Conservation (phyloP, 2,797 vertebrate species). For the Pangasius larnaudii region DNA sequence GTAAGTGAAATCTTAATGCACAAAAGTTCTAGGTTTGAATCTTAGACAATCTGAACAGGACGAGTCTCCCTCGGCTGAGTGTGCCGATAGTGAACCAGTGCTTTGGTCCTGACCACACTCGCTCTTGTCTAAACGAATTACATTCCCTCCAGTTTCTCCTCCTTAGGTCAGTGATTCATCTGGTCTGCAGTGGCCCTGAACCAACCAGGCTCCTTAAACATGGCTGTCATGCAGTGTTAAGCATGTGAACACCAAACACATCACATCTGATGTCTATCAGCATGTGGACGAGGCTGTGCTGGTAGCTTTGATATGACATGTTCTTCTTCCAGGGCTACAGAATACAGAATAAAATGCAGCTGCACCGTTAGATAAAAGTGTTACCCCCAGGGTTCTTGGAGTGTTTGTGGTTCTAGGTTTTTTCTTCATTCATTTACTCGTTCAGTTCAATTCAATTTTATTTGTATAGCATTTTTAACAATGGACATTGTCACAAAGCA, state of each 20-base stretch:
- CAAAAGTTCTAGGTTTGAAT: neutral
- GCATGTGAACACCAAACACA: slow-evolving; percentile 11
- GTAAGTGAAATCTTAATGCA: slow-evolving; percentile 38
- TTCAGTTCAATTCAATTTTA: neutral
- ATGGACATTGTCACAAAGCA: no score
- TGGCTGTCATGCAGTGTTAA: slow-evolving; percentile 33
- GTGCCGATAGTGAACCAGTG: neutral
- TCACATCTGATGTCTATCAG: slow-evolving; percentile 40
- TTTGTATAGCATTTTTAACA: no score
- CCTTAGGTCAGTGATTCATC: slow-evolving; percentile 12
- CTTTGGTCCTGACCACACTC: slow-evolving; percentile 10
- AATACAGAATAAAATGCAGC: neutral
- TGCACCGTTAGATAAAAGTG: neutral
- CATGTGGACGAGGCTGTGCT: neutral
- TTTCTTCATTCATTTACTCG: neutral
- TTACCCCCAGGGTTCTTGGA: neutral
- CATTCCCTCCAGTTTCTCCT: slow-evolving; percentile 23
- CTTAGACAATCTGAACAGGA: neutral
- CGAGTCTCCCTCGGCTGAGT: neutral
- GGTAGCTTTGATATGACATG: neutral
- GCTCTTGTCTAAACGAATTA: slow-evolving; percentile 40
- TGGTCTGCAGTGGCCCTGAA: slow-evolving; percentile 14
- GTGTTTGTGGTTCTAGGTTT: neutral
- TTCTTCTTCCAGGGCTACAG: neutral
- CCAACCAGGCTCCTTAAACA: slow-evolving; percentile 26